phyloP scores from a whole-genome alignment of 1,140 invertebrate species.

The Pinna nobilis region DNA sequence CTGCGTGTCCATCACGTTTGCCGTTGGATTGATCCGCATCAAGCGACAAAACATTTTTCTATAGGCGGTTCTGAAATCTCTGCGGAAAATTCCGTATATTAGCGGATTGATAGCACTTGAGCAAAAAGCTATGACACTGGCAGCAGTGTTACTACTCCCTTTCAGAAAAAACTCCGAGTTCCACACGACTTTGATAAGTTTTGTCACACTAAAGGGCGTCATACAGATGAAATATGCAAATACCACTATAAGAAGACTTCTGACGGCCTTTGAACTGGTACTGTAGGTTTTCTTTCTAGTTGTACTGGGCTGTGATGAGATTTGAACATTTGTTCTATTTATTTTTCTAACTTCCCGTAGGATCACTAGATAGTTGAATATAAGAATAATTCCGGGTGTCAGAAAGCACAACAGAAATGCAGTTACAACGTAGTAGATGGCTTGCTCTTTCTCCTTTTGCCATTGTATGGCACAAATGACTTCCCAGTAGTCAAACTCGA shows the following conservation, averaged over 20 bases:
- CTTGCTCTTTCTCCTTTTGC: constrained; percentile 53
- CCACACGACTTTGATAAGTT: constrained; percentile 69
- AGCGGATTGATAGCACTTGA: constrained; percentile 72
- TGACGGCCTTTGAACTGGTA: constrained; percentile 63
- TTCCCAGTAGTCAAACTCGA: constrained; percentile 74
- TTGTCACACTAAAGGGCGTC: constrained; percentile 74
- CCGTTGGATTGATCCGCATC: too few species aligned
- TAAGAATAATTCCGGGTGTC: constrained; percentile 62
- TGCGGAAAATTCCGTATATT: constrained; percentile 73
- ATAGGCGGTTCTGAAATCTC: constrained; percentile 69
- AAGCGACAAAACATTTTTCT: constrained; percentile 17
- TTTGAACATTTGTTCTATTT: constrained; percentile 1
- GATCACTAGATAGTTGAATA: constrained; percentile 63
- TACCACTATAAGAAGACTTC: constrained; percentile 70
- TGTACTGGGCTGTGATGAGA: neutral
- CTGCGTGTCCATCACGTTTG: too few species aligned
- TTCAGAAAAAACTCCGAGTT: constrained; percentile 51
- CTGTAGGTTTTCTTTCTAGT: constrained; percentile 43
- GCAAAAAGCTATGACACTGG: constrained; percentile 66
- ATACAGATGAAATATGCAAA: constrained; percentile 71
- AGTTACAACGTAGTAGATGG: constrained; percentile 66
- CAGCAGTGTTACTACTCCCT: constrained; percentile 61
- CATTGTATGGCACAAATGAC: constrained; percentile 72
- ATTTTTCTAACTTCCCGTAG: constrained; percentile 49
- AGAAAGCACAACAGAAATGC: constrained; percentile 73